Base-by-base conservation (phyloP, 2,797 vertebrate genomes). In the Dendrocincla tyrannina region DNA sequence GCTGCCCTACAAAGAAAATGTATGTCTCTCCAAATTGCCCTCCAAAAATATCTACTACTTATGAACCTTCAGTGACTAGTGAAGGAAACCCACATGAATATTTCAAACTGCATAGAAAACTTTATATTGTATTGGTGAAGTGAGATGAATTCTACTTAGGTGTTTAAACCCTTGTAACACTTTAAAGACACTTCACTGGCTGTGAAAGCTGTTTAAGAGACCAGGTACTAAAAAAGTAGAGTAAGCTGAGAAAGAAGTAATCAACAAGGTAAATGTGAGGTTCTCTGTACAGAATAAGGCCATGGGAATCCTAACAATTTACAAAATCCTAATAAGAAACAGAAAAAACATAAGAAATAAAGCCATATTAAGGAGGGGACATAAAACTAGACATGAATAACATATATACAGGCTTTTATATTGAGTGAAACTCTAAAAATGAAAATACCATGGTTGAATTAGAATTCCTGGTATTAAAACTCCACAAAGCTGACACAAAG, bases 361-460 rank as follows among this genome's bases (percentile, higher is more conserved):
- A 82, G 27, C 2, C 19, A 24, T 37, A 20, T 47, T 60, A 80
- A 56, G 32, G 32, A 60, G 30, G 10, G 17, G 9, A 47, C 25
- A 84, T 39, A 80, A 86, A 83, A 47, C 15, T 64, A 68, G 28
- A 64, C 11, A 50, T 47, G 18, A 69, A 42, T 25, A 73, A 10
- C 33, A 66, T 25, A 56, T 27, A 72, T 14, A 17, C 19, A 62
- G 25, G 19, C 7, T 41, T 80, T 76, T 60, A 76, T 42, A 72
- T 18, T 63, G 5, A 66, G 17, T 7, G 64, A 39, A 84, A n/a
- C 18, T 13, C 27, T 8, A 15, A 50, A 59, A 60, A 44, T 44
- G 3, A 0, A 0, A 5, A 7, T 22, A 44, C 17, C 18, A 32
- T 16, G 22, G 20, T 27, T n/a, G 55, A 63, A 84, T 23, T 56